phyloP scores from a whole-genome alignment of 2,797 vertebrate genomes.

The Triplophysa bombifrons region DNA sequence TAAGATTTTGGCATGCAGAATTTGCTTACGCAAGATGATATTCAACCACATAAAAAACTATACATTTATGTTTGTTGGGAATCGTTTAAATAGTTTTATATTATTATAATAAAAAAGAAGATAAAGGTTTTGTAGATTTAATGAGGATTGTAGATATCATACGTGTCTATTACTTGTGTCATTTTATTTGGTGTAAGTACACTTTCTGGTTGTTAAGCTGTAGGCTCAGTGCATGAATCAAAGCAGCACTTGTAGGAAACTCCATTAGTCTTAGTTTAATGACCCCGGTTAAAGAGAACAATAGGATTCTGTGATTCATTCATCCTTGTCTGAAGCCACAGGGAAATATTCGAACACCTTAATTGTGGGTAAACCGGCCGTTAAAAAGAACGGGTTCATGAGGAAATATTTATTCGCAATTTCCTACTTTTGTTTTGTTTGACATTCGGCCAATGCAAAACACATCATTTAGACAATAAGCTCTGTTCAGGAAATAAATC shows the following conservation, averaged over 20 bases:
- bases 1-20: neutral
- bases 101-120: too few species aligned
- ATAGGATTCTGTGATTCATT: slow-evolving; percentile 46
- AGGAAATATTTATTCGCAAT: neutral
- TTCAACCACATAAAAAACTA: too few species aligned
- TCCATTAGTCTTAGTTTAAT: slow-evolving; percentile 55
- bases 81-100: too few species aligned
- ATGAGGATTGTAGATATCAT: neutral
- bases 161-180: neutral
- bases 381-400: neutral
- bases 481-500: neutral
- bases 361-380: neutral
- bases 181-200: neutral
- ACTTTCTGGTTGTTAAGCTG: neutral
- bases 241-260: slow-evolving; percentile 53
- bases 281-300: slow-evolving; percentile 38
- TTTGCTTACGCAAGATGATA: too few species aligned
- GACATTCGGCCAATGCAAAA: neutral
- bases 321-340: slow-evolving; percentile 2
- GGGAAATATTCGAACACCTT: neutral
- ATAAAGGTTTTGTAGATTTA: too few species aligned
- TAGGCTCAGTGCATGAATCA: slow-evolving; percentile 33
- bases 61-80: too few species aligned
- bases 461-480: neutral
- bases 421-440: neutral